These are phyloP conservation scores for Drosophila orosa DNA, from an alignment of 1,140 invertebrate species.

Conservation along the genomic window DNA sequence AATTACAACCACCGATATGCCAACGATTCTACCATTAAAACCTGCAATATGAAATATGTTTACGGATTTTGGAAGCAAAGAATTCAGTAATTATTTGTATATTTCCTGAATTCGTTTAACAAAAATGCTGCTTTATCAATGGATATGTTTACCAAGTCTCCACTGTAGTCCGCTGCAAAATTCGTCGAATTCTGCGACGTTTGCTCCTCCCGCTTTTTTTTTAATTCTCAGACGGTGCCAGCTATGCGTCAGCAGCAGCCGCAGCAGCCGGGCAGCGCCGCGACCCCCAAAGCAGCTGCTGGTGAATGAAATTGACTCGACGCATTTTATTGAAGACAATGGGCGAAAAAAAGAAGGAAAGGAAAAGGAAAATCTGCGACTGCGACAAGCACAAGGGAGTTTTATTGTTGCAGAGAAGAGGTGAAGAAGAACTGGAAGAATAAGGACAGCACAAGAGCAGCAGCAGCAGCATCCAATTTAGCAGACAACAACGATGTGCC, in stretches of 20 bases:
- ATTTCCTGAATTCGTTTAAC: background rate
- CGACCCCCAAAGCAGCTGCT: conserved; percentile 52
- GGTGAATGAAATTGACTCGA: conserved; percentile 69
- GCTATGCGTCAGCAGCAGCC: conserved; percentile 65
- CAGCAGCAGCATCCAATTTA: conserved; percentile 70
- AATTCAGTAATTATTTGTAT: background rate
- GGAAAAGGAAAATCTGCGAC: conserved; percentile 27
- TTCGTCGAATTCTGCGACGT: conserved; percentile 53
- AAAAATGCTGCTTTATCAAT: background rate
- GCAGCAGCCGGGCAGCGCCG: conserved; percentile 28
- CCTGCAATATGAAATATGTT: background rate
- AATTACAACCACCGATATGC: background rate
- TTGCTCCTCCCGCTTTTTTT: conserved; percentile 13
- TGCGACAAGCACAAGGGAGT: conserved; percentile 54
- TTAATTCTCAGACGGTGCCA: conserved; percentile 20
- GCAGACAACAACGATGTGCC: conserved; percentile 40
- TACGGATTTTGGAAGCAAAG: background rate
- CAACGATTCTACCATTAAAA: background rate
- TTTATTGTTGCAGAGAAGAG: conserved; percentile 54
- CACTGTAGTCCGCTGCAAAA: conserved; percentile 32
- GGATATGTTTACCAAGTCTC: background rate
- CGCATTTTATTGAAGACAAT: conserved; percentile 72
- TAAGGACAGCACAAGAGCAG: conserved; percentile 30
- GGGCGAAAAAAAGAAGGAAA: conserved; percentile 38
- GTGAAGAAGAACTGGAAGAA: conserved; percentile 17